Conservation (phyloP, 2,113 vertebrate species). For the Gambusia holbrooki region DNA sequence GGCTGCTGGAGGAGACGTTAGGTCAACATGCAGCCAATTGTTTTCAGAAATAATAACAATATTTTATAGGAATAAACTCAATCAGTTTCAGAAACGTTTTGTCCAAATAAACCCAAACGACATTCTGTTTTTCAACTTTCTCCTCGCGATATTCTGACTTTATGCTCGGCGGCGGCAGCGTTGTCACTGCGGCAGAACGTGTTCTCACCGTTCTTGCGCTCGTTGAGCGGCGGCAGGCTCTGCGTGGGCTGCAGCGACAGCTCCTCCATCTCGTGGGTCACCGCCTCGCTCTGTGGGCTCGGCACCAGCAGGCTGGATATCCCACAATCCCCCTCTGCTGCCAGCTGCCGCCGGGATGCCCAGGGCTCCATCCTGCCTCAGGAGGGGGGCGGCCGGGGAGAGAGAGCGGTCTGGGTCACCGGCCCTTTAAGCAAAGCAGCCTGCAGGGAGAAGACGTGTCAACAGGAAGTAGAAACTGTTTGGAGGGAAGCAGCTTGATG, state of each 20-base stretch:
- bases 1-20: not conserved
- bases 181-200: not conserved
- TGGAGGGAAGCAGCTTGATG: no score
- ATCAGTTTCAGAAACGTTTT: no score
- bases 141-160: no score
- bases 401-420: slow-evolving; percentile 20
- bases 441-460: slow-evolving; percentile 30
- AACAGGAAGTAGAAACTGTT: not conserved
- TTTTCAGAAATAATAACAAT: no score
- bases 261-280: slow-evolving; percentile 93
- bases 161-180: no score
- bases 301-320: slow-evolving; percentile 83
- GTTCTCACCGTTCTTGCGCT: slow-evolving; percentile 93
- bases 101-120: no score
- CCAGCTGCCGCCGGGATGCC: slow-evolving; percentile 65
- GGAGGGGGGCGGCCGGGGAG: slow-evolving; percentile 22
- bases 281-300: slow-evolving; percentile 95
- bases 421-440: slow-evolving; percentile 43
- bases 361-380: slow-evolving; percentile 85
- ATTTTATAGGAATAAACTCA: no score
- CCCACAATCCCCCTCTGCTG: slow-evolving; percentile 83
- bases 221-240: slow-evolving; percentile 89
- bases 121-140: no score
- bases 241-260: slow-evolving; percentile 89
- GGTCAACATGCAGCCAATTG: no score